These are phyloP conservation scores for Daubentonia madagascariensis DNA, from an alignment of 2,113 vertebrate species.

Conservation along the genomic window DNA sequence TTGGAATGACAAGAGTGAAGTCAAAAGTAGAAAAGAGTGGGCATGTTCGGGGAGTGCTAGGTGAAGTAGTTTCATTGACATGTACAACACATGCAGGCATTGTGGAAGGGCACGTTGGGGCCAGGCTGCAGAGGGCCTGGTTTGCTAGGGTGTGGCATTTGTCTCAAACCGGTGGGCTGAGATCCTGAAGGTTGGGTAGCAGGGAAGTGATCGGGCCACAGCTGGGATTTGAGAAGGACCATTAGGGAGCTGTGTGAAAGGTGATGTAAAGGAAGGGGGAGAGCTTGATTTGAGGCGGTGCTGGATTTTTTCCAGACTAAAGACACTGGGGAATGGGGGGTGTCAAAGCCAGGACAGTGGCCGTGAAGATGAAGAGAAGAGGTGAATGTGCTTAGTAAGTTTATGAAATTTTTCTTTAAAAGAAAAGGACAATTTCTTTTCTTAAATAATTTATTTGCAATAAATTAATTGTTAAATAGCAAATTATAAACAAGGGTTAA, in stretches of 20 bases:
- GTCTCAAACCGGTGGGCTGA: background rate
- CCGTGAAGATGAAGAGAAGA: background rate
- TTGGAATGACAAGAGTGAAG: background rate
- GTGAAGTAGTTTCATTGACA: background rate
- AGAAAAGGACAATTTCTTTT: slow-evolving; percentile 67
- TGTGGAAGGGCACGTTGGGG: background rate
- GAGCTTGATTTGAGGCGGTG: background rate
- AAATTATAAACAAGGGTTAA: slow-evolving; percentile 47
- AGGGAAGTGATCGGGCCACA: background rate
- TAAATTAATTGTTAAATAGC: slow-evolving; percentile 81
- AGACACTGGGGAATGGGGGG: background rate
- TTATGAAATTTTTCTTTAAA: background rate
- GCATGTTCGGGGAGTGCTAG: no score
- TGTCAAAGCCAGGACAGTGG: background rate
- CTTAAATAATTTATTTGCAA: slow-evolving; percentile 85
- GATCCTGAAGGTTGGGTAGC: background rate
- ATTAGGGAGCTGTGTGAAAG: background rate
- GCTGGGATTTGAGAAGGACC: background rate
- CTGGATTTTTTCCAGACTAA: background rate
- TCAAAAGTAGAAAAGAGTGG: background rate
- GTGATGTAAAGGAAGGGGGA: background rate
- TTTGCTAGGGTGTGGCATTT: background rate
- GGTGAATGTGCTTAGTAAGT: background rate
- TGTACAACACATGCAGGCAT: accelerated
- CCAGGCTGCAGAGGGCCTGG: background rate